phyloP scores from a whole-genome alignment of 2,113 vertebrate species.

The Polypterus bichir region DNA sequence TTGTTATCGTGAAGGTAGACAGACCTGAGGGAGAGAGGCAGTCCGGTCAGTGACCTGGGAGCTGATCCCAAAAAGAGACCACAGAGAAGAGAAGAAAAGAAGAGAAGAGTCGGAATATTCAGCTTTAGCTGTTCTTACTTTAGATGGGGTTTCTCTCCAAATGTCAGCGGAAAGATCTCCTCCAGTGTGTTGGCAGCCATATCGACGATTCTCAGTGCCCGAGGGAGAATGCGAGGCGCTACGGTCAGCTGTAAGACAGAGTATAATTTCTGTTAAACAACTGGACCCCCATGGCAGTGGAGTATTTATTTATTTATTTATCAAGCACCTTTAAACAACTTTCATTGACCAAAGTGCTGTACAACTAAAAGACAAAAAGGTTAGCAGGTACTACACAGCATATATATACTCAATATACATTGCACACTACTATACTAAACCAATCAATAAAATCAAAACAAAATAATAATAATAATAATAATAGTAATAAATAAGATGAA shows the following conservation, averaged over 20 bases:
- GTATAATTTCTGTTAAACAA: background rate
- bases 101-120: background rate
- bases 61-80: background rate
- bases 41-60: background rate
- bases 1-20: constrained; percentile 46
- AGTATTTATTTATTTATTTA: too few relatives aligned
- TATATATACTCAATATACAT: too few relatives aligned
- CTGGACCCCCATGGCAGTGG: background rate
- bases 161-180: constrained; percentile 35
- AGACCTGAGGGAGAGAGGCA: constrained; percentile 26
- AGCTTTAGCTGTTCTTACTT: constrained; percentile 22
- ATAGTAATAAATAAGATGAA: too few relatives aligned
- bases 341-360: too few relatives aligned
- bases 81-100: background rate
- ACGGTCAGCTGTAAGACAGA: constrained; percentile 25
- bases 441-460: too few relatives aligned
- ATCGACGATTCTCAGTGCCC: constrained; percentile 31
- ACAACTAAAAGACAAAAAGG: too few relatives aligned
- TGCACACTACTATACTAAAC: too few relatives aligned
- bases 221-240: constrained; percentile 36
- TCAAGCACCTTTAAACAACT: too few relatives aligned
- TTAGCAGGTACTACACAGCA: too few relatives aligned
- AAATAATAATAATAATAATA: too few relatives aligned
- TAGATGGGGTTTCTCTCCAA: constrained; percentile 36
- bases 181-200: constrained; percentile 37